A percentile compares a stretch with the other conserved stretches of the same genome.
Evolutionary conservation across 2,797 vertebrate genomes (phyloP).

Genomic region (Artibeus jamaicensis): DNA sequence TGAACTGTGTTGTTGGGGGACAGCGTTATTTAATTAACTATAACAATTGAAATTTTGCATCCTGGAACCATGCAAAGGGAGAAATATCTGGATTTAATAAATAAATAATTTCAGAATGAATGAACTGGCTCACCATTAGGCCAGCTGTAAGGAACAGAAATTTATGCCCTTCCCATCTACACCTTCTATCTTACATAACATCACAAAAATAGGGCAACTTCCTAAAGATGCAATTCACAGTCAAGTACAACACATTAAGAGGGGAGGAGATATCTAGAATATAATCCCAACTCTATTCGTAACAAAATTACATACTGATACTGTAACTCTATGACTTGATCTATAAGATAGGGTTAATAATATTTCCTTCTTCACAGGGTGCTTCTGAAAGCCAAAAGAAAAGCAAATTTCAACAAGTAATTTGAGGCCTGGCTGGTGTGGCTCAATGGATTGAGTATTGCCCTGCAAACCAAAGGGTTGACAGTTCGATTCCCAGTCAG

Average conservation of each 20-base stretch:
- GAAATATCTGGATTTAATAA: not conserved
- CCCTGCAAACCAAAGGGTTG: too few species aligned
- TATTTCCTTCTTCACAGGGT: not conserved
- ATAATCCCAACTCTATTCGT: slow-evolving; percentile 7
- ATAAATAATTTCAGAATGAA: slow-evolving; percentile 22
- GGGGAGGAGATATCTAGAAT: not conserved
- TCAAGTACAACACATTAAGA: not conserved
- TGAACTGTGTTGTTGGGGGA: not conserved
- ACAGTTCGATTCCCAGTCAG: too few species aligned
- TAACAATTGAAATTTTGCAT: not conserved
- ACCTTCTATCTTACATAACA: not conserved
- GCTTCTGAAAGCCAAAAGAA: not conserved
- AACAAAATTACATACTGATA: not conserved
- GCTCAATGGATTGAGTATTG: too few species aligned
- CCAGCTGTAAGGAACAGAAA: not conserved
- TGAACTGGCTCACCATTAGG: not conserved
- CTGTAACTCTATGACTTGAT: not conserved
- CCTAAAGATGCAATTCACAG: not conserved
- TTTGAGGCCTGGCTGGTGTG: not conserved
- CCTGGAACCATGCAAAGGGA: not conserved
- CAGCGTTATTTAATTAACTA: not conserved
- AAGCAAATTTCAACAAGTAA: not conserved
- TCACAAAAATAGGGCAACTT: not conserved
- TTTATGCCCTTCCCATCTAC: not conserved
- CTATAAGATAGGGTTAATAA: not conserved